Base-by-base conservation (phyloP, 2,113 vertebrate species). In the Pluvialis apricaria region DNA sequence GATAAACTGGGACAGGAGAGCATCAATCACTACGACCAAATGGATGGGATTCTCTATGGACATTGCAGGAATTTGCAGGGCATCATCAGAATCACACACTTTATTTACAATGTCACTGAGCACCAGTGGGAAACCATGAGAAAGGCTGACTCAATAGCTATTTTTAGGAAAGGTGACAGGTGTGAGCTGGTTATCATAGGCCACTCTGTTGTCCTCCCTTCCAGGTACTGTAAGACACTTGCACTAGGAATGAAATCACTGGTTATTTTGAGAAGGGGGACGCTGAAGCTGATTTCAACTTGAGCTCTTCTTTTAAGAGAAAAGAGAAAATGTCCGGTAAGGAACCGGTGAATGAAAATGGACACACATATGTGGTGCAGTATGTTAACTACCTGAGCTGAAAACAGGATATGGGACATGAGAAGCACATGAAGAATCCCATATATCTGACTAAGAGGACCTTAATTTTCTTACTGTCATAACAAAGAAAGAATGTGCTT, bases 131-230 rank as follows among this genome's bases (percentile, higher is more conserved):
- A 88, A 95, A 83, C 84, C 87, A 88, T 52, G 77, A 95, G 93
- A 92, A 92, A 93, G 78, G 51, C 42, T 96, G 89, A 95, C 52
- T 94, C 82, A 64, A 73, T 7, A 25, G 26, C 71, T 97, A 96
- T 95, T 97, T 97, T 96, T 87, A 93, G 95, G 83, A 90, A 96
- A 95, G 82, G 71, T 87, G 86, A 71, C 94, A 88, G 82, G 60
- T 96, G 89, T 79, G 75, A 97, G 54, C 49, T 96, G 62, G 47
- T 96, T 93, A 85, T 83, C 93, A 69, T 24, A 89, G 55, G 55
- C 70, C 78, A 91, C 44, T 47, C 84, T 47, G 68, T 87, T 95
- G 66, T 54, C 44, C 57, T 86, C 7, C 45, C 31, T 95, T 96
- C 58, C 81, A 96, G 82, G 87, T 92, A 81, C 54, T 68, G 32